Evolutionary conservation across 2,113 vertebrate genomes (phyloP), one percentile per base, ranked within the genome.

Genomic region (Hassar affinis): DNA sequence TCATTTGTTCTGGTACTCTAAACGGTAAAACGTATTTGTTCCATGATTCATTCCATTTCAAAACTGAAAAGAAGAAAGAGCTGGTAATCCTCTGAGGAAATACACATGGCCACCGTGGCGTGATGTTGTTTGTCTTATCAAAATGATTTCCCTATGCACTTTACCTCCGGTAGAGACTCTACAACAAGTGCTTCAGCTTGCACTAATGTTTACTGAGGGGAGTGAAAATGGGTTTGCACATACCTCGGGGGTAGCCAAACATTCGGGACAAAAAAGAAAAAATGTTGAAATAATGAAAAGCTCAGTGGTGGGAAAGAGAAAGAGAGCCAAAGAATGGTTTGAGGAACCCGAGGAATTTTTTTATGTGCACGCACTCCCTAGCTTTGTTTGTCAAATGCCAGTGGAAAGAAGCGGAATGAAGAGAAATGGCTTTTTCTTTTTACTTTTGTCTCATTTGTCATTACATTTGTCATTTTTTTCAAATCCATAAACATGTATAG

Each of bases 181-280:
- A 85, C 80, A 72, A 27, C 38, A 35, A 72, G 22, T 84, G 87
- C 87, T 84, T 77, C 35, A 49, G 59, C 78, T 83, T 91, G 84
- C 82, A 59, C 83, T 64, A 88, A 90, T 86, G 91, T 91, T 91
- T 92, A 77, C 84, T 79, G 80, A 86, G 87, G 87, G 87, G 80
- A 90, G 89, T 88, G 87, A 89, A 90, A 92, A 89, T 88, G 85
- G 87, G 74, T 76, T 45, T 2, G 62, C 47, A 20, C 84, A 82
- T 84, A 84, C 62, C 80, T 81, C 62, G 42, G 61, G 82, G 42
- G 86, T 72, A 82, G 82, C 86, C 81, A 89, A 90, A 81, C 77
- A 86, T 88, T 91, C 81, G 86, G 87, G 84, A 84, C n/a, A n/a
- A n/a, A n/a, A n/a, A n/a, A n/a, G n/a, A 79, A 51, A 86, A 88